Evolutionary conservation across 2,888 invertebrate genomes (phyloP).

Genomic region (Buathra laborator): DNA sequence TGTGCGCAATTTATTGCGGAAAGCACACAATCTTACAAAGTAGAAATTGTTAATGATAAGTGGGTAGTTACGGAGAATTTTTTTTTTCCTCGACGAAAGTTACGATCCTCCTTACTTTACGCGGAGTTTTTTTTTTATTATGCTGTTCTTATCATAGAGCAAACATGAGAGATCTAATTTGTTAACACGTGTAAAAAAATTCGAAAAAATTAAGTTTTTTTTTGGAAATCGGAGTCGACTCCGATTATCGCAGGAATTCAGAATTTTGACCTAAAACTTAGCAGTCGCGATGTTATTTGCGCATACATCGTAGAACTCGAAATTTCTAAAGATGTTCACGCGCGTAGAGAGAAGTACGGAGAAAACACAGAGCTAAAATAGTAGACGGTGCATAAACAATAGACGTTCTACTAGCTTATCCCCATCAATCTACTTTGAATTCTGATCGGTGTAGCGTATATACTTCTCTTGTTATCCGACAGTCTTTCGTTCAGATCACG

Average conservation of each 20-base stretch:
- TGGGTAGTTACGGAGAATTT: not conserved
- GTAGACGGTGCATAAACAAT: slow-evolving; percentile 47
- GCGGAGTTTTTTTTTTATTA: too few relatives aligned
- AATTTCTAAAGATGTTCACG: not conserved
- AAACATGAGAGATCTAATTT: not conserved
- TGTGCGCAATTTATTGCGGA: not conserved
- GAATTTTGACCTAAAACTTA: not conserved
- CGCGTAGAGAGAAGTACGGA: not conserved
- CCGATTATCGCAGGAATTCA: not conserved
- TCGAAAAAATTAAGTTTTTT: not conserved
- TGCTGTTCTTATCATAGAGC: not conserved
- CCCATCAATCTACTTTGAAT: slow-evolving; percentile 65
- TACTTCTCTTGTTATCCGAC: slow-evolving; percentile 39
- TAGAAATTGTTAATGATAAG: not conserved
- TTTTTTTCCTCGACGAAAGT: not conserved
- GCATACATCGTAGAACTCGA: not conserved
- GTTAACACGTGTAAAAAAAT: too few relatives aligned
- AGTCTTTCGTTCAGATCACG: slow-evolving; percentile 47
- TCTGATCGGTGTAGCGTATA: slow-evolving; percentile 45
- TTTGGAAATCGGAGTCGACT: not conserved
- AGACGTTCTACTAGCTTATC: slow-evolving; percentile 53
- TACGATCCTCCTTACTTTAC: too few relatives aligned
- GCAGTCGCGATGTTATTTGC: not conserved
- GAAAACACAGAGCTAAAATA: slow-evolving; percentile 12
- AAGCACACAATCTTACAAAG: not conserved